Base-by-base conservation (phyloP, 2,888 invertebrate genomes). In the Drosophila prolongata region DNA sequence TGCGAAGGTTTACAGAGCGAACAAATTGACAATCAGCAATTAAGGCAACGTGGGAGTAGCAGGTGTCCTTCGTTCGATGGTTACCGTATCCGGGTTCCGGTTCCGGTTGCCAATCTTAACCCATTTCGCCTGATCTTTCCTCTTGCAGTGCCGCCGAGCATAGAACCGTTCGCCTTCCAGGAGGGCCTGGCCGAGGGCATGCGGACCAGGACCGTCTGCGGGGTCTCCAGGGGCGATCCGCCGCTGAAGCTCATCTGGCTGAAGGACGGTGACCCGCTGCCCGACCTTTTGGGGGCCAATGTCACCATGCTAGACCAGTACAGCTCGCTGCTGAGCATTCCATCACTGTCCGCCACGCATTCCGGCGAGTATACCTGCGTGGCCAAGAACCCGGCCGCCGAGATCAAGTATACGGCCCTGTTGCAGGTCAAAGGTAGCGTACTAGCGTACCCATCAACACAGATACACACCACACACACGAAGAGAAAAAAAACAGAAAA, bases 81-180 rank as follows among this genome's bases (percentile, higher is more conserved):
- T 46, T 3, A 1, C 2, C 38, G 16, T 14, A 14, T 40, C 14
- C 16, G n/a, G n/a, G 9, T 6, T 30, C 30, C 30, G 30, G 30
- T 30, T 8, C 14, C 37, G 11, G 55, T 16, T 16, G 56, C 61
- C 52, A 49, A 56, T 77, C 59, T 62, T 87, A 81, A 81, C 77
- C 49, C 69, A 27, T 83, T 49, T 86, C 75, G 82, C 79, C 40
- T 87, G 65, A 78, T 79, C 65, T 79, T 66, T 87, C 75, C 86
- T 80, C 82, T 93, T 94, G 92, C 95, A 96, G 96, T 96, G 94
- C 96, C 96, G 93, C 96, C 96, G 93, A 95, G 95, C 94, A 96
- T 96, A 94, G 95, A 95, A 94, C 95, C 96, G 93, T 96, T 96
- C 95, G 94, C 94, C 94, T 96, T 96, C 94, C 95, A 95, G 95